Conservation (phyloP, 2,888 invertebrate genomes). For the Andrena hattorfiana region DNA sequence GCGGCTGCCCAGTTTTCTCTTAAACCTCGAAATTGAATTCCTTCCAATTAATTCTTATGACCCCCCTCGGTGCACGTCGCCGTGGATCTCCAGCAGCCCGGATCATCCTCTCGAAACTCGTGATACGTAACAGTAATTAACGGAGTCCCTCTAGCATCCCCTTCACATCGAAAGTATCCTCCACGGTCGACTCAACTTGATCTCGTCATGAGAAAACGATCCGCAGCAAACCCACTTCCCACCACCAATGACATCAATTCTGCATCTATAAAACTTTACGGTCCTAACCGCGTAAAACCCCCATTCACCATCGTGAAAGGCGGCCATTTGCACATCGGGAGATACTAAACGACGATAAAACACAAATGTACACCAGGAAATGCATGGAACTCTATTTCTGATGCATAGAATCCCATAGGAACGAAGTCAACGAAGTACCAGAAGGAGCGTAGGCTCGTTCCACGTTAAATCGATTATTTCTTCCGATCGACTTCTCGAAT, state of each 20-base stretch:
- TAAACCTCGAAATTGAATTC: slow-evolving; percentile 22
- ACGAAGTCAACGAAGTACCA: too few relatives aligned
- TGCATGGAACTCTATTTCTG: too few relatives aligned
- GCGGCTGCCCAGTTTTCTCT: neutral
- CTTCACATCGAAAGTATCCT: slow-evolving; percentile 3
- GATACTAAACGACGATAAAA: too few relatives aligned
- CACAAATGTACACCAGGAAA: too few relatives aligned
- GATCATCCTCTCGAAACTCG: neutral
- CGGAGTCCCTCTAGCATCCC: slow-evolving; percentile 1
- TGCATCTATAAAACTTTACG: slow-evolving; percentile 13
- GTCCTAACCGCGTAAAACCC: neutral
- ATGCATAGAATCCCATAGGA: too few relatives aligned
- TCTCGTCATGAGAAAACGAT: slow-evolving; percentile 16
- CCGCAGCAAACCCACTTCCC: neutral
- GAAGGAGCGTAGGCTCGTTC: too few relatives aligned
- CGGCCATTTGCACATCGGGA: too few relatives aligned
- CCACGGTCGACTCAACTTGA: neutral
- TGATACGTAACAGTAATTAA: slow-evolving; percentile 8
- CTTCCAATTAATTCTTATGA: slow-evolving; percentile 71
- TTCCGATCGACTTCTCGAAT: too few relatives aligned
- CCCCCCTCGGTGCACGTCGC: slow-evolving; percentile 27
- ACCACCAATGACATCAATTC: slow-evolving; percentile 12
- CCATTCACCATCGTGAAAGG: neutral
- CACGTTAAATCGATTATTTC: too few relatives aligned
- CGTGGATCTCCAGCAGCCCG: neutral